These are phyloP conservation scores for Orchestia grillus DNA, from an alignment of 1,140 invertebrate genomes.

Conservation along the genomic window DNA sequence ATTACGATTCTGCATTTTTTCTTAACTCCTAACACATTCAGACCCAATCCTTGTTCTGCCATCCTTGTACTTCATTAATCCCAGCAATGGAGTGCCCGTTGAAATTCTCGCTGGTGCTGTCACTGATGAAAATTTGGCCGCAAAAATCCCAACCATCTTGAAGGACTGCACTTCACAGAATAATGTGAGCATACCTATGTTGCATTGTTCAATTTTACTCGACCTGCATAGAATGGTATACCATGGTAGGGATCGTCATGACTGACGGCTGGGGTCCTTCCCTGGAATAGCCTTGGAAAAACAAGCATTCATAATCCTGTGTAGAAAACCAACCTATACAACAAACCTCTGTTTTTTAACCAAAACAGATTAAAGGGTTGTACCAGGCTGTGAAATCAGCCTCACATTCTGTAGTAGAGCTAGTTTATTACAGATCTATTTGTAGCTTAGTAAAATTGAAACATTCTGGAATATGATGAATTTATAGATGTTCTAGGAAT, in stretches of 20 bases:
- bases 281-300: background rate
- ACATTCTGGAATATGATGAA: too few relatives aligned
- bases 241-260: background rate
- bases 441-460: too few relatives aligned
- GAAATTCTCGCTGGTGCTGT: slow-evolving; percentile 79
- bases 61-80: slow-evolving; percentile 87
- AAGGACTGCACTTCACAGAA: slow-evolving; percentile 17
- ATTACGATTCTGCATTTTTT: background rate
- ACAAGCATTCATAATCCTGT: too few relatives aligned
- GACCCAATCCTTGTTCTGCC: slow-evolving; percentile 87
- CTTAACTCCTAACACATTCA: slow-evolving; percentile 69
- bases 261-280: background rate
- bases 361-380: too few relatives aligned
- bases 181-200: background rate
- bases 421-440: too few relatives aligned
- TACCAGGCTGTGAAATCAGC: too few relatives aligned
- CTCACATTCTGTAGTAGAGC: too few relatives aligned
- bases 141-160: slow-evolving; percentile 2
- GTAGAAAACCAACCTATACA: too few relatives aligned
- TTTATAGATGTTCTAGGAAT: too few relatives aligned
- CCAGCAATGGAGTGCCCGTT: slow-evolving; percentile 79
- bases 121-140: slow-evolving; percentile 65
- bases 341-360: too few relatives aligned
- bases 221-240: background rate
- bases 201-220: background rate